Conservation (phyloP, 2,888 invertebrate species). For the Pharmacophagus antenor region DNA sequence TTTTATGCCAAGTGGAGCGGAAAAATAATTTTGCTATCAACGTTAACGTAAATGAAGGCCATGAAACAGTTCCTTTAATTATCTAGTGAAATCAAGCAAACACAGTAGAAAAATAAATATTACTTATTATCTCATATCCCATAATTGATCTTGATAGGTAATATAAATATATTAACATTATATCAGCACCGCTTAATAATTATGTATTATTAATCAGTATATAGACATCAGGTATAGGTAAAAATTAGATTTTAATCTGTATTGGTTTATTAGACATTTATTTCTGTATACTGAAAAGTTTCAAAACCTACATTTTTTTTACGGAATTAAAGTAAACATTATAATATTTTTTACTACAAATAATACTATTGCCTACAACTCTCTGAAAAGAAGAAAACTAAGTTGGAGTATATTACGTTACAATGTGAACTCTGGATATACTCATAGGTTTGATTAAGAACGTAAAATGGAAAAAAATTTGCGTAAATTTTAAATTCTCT, state of each 20-base stretch:
- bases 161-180: neutral
- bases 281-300: no score
- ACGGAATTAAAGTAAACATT: no score
- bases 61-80: slow-evolving; percentile 41
- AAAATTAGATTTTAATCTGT: no score
- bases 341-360: no score
- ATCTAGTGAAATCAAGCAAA: slow-evolving; percentile 43
- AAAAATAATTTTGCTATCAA: slow-evolving; percentile 25
- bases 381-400: no score
- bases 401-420: no score
- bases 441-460: slow-evolving; percentile 1
- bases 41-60: slow-evolving; percentile 38
- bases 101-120: slow-evolving; percentile 38
- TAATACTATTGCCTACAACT: no score
- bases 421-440: neutral
- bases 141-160: slow-evolving; percentile 40
- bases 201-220: neutral
- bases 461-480: slow-evolving; percentile 37
- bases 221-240: neutral
- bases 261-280: no score
- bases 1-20: slow-evolving; percentile 22
- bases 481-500: slow-evolving; percentile 48
- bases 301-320: no score
- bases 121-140: slow-evolving; percentile 40
- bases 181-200: neutral